Percentiles rank a stretch among this genome's conserved stretches.
Evolutionary conservation across 2,113 vertebrate genomes (phyloP).

Genomic region (Brevimyrus niger): DNA sequence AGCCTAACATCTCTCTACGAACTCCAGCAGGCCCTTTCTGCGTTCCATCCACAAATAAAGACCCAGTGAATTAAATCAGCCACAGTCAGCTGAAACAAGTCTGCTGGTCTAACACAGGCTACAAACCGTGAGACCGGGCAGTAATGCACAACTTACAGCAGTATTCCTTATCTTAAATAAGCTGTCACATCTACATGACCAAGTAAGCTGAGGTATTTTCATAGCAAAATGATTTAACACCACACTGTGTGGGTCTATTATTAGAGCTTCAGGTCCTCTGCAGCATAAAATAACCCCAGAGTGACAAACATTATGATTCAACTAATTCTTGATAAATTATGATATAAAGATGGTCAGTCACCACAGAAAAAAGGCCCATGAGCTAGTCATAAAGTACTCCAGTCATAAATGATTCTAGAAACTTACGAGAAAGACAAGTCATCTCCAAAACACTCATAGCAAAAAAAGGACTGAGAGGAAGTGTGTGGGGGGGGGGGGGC

Average conservation of each 20-base stretch:
- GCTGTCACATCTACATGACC: background rate
- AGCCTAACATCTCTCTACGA: background rate
- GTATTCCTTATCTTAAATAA: background rate
- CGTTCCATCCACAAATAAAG: background rate
- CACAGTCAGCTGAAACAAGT: background rate
- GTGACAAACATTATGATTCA: background rate
- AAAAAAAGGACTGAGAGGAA: background rate
- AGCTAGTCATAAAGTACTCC: background rate
- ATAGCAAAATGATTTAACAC: background rate
- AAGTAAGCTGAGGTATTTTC: background rate
- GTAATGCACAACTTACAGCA: background rate
- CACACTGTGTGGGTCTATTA: background rate
- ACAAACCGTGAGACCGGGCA: background rate
- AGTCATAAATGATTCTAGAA: background rate
- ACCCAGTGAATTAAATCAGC: background rate
- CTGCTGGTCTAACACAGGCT: background rate
- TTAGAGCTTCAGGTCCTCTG: background rate
- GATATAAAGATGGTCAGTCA: background rate
- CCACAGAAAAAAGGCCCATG: background rate
- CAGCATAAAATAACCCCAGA: background rate
- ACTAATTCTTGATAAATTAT: background rate
- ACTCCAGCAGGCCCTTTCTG: background rate
- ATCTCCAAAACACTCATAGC: slow-evolving; percentile 1
- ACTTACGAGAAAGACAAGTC: slow-evolving; percentile 6
- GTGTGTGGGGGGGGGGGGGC: background rate